Percentiles rank a stretch among this genome's conserved stretches.
Evolutionary conservation across 2,797 vertebrate species (phyloP).

Genomic region (Megaceryle alcyon): DNA sequence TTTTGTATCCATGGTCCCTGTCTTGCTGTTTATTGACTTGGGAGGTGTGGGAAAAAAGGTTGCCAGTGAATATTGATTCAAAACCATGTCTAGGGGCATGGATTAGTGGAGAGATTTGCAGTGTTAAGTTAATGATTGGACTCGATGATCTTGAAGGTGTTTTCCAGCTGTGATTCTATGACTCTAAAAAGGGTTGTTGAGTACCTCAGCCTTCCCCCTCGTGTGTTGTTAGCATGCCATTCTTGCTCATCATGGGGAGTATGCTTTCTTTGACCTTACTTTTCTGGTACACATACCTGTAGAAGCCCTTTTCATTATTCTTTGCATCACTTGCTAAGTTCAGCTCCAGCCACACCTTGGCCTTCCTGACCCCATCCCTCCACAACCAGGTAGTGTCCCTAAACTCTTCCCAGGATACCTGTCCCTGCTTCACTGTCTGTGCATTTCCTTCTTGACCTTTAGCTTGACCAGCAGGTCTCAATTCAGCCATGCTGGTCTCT

Average conservation of each 20-base stretch:
- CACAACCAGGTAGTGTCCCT: not conserved
- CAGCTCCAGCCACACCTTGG: not conserved
- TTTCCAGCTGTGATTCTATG: no score
- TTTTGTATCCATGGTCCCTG: not conserved
- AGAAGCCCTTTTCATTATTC: not conserved
- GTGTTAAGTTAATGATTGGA: no score
- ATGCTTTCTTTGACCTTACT: not conserved
- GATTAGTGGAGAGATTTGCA: no score
- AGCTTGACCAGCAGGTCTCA: not conserved
- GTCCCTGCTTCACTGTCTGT: not conserved
- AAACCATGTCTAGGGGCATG: no score
- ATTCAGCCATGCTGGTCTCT: not conserved
- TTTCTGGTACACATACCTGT: not conserved
- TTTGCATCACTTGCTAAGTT: not conserved
- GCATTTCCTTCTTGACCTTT: not conserved
- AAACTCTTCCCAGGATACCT: not conserved
- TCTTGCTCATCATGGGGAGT: not conserved
- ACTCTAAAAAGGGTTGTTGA: not conserved
- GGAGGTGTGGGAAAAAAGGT: not conserved
- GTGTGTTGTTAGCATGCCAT: not conserved
- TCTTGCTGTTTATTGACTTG: not conserved
- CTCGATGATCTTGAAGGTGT: no score
- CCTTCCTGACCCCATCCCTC: not conserved
- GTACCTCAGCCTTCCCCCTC: not conserved
- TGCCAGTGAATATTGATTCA: not conserved